A percentile compares a stretch with the other conserved stretches of the same genome.
Conservation (phyloP, 1,140 invertebrate species). For the Radopholus similis region DNA sequence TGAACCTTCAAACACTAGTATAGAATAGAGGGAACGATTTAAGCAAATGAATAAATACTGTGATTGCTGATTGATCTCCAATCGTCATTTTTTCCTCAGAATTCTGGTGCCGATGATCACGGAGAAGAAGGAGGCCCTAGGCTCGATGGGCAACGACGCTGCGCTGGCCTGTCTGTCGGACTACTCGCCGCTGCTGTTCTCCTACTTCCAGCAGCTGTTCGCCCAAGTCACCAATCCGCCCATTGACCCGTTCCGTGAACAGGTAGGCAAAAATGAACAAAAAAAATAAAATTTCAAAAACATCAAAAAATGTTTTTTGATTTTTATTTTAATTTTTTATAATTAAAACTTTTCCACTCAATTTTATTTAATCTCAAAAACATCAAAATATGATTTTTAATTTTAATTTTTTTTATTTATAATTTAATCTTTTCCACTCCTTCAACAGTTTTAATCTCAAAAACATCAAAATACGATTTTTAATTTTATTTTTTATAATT, state of each 20-base stretch:
- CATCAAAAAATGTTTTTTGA: not conserved
- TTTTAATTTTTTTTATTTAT: too few species aligned
- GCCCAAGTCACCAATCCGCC: constrained; percentile 99
- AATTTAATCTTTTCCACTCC: too few species aligned
- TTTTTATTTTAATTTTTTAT: not conserved
- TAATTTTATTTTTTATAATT: not conserved
- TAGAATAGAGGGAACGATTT: too few species aligned
- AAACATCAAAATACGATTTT: not conserved
- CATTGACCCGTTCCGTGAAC: constrained; percentile 97
- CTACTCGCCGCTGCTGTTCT: constrained; percentile 88
- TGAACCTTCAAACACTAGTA: too few species aligned
- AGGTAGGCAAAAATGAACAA: not conserved
- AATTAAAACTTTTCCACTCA: too few species aligned
- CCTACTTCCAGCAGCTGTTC: constrained; percentile 99
- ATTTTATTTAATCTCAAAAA: too few species aligned
- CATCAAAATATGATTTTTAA: too few species aligned
- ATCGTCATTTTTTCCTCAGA: not conserved
- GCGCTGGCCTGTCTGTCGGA: constrained; percentile 89
- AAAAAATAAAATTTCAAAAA: too few species aligned
- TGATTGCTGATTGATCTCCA: too few species aligned
- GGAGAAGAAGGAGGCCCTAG: constrained; percentile 94
- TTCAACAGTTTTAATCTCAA: too few species aligned
- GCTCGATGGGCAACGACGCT: constrained; percentile 98
- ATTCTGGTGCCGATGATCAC: constrained; percentile 90
- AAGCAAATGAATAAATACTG: too few species aligned